Conservation (phyloP, 2,888 invertebrate genomes). For the Folsomia candida region DNA sequence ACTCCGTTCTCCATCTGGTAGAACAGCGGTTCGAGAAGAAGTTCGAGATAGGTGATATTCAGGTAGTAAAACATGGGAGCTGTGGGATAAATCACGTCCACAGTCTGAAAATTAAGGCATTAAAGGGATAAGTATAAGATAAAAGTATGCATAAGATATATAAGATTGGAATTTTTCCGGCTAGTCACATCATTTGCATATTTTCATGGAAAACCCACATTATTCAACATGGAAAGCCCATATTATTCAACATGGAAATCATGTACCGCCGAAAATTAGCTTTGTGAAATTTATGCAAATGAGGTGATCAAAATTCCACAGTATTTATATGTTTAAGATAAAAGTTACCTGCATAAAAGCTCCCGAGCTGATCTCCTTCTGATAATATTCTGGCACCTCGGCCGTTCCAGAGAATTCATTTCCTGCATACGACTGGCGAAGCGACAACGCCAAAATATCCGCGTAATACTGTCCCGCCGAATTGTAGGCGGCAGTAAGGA, state of each 20-base stretch:
- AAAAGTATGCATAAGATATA: too few species aligned
- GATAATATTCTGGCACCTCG: constrained; percentile 32
- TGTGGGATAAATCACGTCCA: constrained; percentile 45
- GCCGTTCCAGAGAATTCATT: constrained; percentile 39
- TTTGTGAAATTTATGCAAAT: too few species aligned
- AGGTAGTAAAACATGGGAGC: constrained; percentile 39
- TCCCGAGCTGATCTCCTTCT: constrained; percentile 35
- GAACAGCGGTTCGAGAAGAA: constrained; percentile 39
- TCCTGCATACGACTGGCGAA: constrained; percentile 40
- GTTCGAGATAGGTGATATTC: constrained; percentile 26
- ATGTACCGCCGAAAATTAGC: too few species aligned
- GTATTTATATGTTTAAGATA: too few species aligned
- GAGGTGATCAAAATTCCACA: too few species aligned
- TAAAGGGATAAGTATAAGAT: too few species aligned
- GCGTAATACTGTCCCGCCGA: constrained; percentile 40
- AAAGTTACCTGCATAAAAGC: background rate
- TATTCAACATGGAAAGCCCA: too few species aligned
- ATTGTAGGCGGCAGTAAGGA: constrained; percentile 34
- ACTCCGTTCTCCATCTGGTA: constrained; percentile 42
- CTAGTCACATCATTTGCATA: too few species aligned
- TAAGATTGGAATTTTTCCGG: too few species aligned
- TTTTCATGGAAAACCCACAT: too few species aligned
- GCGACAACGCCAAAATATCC: constrained; percentile 38
- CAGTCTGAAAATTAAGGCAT: too few species aligned
- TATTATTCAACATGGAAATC: too few species aligned